Evolutionary conservation across 1,140 invertebrate genomes (phyloP).

Genomic region (Eriocheir sinensis): DNA sequence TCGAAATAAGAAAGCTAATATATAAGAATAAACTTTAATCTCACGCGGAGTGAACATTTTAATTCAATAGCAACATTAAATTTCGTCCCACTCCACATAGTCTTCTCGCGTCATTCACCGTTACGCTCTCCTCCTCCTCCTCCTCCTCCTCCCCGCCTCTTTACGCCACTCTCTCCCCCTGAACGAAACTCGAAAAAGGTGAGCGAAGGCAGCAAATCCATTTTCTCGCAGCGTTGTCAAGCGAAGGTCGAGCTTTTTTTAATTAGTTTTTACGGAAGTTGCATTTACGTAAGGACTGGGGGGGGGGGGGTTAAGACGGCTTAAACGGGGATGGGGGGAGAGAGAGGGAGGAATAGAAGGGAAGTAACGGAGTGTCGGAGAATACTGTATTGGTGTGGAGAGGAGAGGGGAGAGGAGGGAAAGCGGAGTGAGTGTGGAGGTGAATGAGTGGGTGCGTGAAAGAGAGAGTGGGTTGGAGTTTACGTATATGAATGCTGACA

Average conservation of each 20-base stretch:
- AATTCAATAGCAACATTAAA: no score
- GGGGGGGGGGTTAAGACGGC: background rate
- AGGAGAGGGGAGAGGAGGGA: background rate
- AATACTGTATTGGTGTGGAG: background rate
- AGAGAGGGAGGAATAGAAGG: background rate
- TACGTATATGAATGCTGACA: background rate
- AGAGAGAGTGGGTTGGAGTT: background rate
- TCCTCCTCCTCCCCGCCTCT: background rate
- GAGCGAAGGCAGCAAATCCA: background rate
- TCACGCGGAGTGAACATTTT: no score
- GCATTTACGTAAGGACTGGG: background rate
- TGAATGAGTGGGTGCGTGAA: background rate
- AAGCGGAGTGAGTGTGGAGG: background rate
- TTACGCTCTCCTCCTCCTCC: background rate
- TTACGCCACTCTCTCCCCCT: background rate
- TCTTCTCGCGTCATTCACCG: no score
- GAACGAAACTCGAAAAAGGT: background rate
- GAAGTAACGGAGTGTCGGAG: background rate
- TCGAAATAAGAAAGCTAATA: no score
- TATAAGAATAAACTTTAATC: no score
- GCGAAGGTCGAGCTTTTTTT: background rate
- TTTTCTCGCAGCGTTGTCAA: background rate
- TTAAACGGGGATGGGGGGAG: background rate
- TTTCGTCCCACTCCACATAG: no score
- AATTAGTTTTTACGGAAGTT: background rate